These are phyloP conservation scores for Sciurus vulgaris DNA, from an alignment of 2,797 vertebrate genomes.

Conservation along the genomic window DNA sequence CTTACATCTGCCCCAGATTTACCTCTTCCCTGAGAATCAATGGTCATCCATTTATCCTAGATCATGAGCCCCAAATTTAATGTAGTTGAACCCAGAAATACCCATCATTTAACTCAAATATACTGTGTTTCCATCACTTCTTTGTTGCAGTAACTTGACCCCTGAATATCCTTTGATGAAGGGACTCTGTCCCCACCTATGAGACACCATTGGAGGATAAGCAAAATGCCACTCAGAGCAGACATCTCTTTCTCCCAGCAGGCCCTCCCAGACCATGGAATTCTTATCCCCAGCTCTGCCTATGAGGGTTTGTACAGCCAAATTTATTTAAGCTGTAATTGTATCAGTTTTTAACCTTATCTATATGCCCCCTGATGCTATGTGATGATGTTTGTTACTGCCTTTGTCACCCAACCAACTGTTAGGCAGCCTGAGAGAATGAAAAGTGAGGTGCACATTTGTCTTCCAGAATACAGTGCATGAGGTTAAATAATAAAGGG, in stretches of 20 bases:
- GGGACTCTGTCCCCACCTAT: not conserved
- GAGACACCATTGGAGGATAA: not conserved
- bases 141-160: not conserved
- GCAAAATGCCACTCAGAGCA: not conserved
- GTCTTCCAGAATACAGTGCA: not conserved
- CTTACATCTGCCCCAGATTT: not conserved
- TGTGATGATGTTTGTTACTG: not conserved
- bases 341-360: constrained; percentile 43
- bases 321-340: constrained; percentile 24
- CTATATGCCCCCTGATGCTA: constrained; percentile 4
- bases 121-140: not conserved
- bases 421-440: not conserved
- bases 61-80: not conserved
- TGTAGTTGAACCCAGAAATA: not conserved
- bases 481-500: not conserved
- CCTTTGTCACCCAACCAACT: not conserved
- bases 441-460: not conserved
- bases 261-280: not conserved
- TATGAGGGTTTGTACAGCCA: not conserved
- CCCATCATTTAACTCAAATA: constrained; percentile 16
- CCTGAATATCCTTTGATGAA: not conserved
- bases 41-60: not conserved
- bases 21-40: not conserved
- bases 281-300: not conserved
- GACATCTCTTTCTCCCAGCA: not conserved